These are phyloP conservation scores for Xiphophorus couchianus DNA, from an alignment of 2,113 vertebrate species.

Conservation along the genomic window DNA sequence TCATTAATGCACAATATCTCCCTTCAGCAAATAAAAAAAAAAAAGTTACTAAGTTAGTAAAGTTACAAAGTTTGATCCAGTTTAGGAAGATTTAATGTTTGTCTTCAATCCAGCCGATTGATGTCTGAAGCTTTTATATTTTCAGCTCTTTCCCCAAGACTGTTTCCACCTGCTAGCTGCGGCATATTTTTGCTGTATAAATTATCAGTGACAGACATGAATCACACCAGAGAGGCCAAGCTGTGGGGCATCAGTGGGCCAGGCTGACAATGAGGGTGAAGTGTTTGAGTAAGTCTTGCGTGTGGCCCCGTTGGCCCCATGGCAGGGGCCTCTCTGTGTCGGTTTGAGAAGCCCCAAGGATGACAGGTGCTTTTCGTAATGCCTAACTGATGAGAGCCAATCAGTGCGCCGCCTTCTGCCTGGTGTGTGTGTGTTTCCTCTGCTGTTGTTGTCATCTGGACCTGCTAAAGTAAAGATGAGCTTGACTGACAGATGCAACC, in stretches of 20 bases:
- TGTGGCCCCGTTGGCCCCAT: constrained; percentile 71
- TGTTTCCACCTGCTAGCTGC: constrained; percentile 26
- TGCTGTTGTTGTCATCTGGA: constrained; percentile 91
- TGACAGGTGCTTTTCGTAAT: constrained; percentile 95
- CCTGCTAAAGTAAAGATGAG: constrained; percentile 91
- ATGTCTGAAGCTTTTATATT: constrained; percentile 1
- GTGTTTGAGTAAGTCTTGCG: constrained; percentile 72
- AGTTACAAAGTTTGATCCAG: background rate
- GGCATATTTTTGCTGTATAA: constrained; percentile 51
- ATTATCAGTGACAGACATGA: constrained; percentile 67
- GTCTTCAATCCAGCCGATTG: background rate
- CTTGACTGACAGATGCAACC: constrained; percentile 96
- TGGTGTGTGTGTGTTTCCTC: constrained; percentile 69
- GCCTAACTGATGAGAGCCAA: constrained; percentile 94
- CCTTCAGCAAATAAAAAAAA: background rate
- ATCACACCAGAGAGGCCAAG: constrained; percentile 59
- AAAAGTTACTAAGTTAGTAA: background rate
- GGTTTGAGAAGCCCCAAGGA: constrained; percentile 81
- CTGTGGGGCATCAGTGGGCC: constrained; percentile 65
- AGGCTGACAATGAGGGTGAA: constrained; percentile 73
- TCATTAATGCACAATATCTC: background rate
- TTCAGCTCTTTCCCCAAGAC: constrained; percentile 17
- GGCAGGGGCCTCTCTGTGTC: constrained; percentile 67
- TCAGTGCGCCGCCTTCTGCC: constrained; percentile 81
- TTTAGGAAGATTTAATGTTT: background rate